Percentiles rank a stretch among this genome's conserved stretches.
These are phyloP conservation scores for Syrista parreyssii DNA, from an alignment of 2,888 invertebrate species.

Conservation along the genomic window DNA sequence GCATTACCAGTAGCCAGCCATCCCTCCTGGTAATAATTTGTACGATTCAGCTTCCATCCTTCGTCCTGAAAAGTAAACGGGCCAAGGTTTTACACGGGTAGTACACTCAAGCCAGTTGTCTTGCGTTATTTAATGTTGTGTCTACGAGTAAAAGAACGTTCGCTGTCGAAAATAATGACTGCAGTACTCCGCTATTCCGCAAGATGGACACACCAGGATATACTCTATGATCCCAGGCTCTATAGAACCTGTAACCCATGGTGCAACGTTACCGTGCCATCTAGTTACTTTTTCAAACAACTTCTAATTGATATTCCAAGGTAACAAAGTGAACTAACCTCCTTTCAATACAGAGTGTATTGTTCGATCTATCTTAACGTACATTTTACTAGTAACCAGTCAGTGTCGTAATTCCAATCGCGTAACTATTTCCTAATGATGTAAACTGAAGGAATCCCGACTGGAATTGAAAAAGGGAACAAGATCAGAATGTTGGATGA, in stretches of 20 bases:
- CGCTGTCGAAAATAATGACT: background rate
- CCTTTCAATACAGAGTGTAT: background rate
- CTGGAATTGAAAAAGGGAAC: background rate
- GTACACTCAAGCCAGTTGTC: background rate
- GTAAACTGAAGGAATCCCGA: conserved; percentile 1
- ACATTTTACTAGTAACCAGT: background rate
- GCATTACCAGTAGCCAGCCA: conserved; percentile 97
- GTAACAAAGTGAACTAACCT: background rate
- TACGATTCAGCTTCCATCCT: conserved; percentile 94
- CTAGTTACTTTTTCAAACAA: background rate
- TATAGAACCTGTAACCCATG: too few species aligned
- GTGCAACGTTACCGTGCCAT: too few species aligned
- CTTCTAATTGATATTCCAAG: background rate
- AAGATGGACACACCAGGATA: too few species aligned
- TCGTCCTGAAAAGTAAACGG: conserved; percentile 76
- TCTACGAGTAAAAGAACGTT: background rate
- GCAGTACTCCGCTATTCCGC: too few species aligned
- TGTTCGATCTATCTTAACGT: background rate
- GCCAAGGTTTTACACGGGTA: background rate
- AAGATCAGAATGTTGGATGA: background rate
- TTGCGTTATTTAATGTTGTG: too few species aligned
- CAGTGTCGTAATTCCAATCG: conserved; percentile 10
- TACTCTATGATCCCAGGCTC: too few species aligned
- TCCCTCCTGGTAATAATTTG: conserved; percentile 97
- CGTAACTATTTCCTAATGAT: conserved; percentile 11